phyloP scores from a whole-genome alignment of 2,797 vertebrate species.

The Meriones psammophilus region DNA sequence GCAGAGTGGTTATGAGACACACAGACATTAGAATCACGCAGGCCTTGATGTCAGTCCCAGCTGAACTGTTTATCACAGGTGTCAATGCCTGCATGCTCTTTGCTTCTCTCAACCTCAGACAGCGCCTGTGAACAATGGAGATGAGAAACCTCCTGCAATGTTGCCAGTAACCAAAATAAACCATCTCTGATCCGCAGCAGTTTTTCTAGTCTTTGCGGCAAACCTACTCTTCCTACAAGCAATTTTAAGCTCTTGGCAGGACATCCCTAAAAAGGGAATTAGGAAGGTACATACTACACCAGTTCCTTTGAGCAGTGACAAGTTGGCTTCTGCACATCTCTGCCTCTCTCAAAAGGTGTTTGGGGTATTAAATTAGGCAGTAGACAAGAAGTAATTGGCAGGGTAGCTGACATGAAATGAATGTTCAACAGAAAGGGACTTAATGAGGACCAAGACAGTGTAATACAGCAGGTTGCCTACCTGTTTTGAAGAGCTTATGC shows the following conservation, averaged over 20 bases:
- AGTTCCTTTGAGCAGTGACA: neutral
- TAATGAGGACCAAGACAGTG: neutral
- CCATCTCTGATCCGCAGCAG: neutral
- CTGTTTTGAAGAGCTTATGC: neutral
- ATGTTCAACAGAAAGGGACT: neutral
- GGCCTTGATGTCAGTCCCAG: neutral
- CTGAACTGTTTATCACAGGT: constrained; percentile 29
- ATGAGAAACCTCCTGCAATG: neutral
- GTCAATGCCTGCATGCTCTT: neutral
- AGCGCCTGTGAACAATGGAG: neutral
- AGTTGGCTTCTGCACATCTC: neutral
- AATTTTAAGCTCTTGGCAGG: neutral
- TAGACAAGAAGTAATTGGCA: neutral
- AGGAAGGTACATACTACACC: neutral
- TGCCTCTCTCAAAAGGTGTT: neutral
- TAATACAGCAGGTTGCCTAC: too few relatives aligned
- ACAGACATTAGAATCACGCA: neutral
- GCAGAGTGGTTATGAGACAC: neutral
- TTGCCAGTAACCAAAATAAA: neutral
- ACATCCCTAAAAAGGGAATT: neutral
- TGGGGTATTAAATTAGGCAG: neutral
- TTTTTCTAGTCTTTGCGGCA: neutral
- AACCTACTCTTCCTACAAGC: neutral
- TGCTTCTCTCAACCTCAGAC: neutral
- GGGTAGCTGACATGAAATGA: neutral